Evolutionary conservation across 2,113 vertebrate species (phyloP).

Genomic region (Tyto alba): DNA sequence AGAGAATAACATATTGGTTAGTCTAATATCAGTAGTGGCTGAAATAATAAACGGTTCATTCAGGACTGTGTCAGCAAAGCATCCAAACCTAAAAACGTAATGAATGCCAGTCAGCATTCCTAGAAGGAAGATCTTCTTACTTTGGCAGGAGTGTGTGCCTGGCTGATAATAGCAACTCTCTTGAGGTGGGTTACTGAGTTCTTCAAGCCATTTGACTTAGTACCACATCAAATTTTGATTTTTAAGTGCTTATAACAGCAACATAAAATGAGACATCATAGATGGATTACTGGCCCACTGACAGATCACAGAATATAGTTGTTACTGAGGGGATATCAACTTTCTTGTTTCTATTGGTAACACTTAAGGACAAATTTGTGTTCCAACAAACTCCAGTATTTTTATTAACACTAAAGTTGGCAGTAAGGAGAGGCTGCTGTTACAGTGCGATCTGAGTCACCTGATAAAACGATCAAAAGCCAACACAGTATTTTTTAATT

Average conservation of each 20-base stretch:
- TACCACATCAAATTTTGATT: neutral
- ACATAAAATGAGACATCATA: neutral
- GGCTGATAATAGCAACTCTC: neutral
- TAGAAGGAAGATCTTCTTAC: neutral
- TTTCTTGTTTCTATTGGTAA: neutral
- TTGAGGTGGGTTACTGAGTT: neutral
- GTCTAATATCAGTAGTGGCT: neutral
- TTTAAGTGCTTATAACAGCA: neutral
- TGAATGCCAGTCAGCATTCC: neutral
- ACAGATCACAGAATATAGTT: neutral
- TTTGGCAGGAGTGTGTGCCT: neutral
- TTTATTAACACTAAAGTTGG: neutral
- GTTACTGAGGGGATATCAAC: neutral
- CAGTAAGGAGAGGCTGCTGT: neutral
- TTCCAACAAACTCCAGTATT: neutral
- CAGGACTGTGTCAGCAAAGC: neutral
- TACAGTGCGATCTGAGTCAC: neutral
- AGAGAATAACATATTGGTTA: neutral
- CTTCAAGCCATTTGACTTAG: neutral
- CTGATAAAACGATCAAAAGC: neutral
- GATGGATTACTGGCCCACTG: neutral
- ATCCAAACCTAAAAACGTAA: neutral
- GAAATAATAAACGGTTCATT: neutral
- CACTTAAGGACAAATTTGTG: neutral
- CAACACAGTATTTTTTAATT: neutral